Percentiles rank a stretch among this genome's conserved stretches.
Evolutionary conservation across 2,797 vertebrate species (phyloP).

Genomic region (Eulemur mongoz): DNA sequence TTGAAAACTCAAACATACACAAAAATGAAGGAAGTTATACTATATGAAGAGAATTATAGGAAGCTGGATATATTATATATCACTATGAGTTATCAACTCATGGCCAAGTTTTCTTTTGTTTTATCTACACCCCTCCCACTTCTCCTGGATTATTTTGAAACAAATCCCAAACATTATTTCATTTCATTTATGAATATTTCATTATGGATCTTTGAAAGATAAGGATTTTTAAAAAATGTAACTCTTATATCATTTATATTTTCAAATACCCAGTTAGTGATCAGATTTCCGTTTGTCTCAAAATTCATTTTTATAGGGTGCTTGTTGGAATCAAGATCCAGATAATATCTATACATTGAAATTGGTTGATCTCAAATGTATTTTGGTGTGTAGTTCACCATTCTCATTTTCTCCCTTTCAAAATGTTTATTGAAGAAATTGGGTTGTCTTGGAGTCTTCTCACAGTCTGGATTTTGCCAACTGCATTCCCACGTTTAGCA

Average conservation of each 20-base stretch:
- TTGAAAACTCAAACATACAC: neutral
- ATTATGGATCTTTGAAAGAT: neutral
- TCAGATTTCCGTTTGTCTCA: neutral
- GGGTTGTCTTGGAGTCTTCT: neutral
- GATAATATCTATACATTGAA: neutral
- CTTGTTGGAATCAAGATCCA: neutral
- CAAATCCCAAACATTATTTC: neutral
- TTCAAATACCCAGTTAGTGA: slow-evolving; percentile 15
- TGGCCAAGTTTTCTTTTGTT: neutral
- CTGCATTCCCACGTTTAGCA: neutral
- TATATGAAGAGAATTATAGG: neutral
- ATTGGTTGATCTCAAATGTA: neutral
- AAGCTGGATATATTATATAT: neutral
- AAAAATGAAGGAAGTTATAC: neutral
- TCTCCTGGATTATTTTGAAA: slow-evolving; percentile 29
- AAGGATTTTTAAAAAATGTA: neutral
- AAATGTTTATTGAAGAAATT: slow-evolving; percentile 35
- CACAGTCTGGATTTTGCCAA: neutral
- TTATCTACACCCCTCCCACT: neutral
- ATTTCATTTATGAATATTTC: slow-evolving; percentile 15
- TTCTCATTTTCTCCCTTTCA: slow-evolving; percentile 39
- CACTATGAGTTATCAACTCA: neutral
- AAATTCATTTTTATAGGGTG: neutral
- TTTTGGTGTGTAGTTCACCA: neutral
- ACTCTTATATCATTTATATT: neutral